Base-by-base conservation (phyloP, 2,797 vertebrate genomes). In the Gymnoscopelus braueri region DNA sequence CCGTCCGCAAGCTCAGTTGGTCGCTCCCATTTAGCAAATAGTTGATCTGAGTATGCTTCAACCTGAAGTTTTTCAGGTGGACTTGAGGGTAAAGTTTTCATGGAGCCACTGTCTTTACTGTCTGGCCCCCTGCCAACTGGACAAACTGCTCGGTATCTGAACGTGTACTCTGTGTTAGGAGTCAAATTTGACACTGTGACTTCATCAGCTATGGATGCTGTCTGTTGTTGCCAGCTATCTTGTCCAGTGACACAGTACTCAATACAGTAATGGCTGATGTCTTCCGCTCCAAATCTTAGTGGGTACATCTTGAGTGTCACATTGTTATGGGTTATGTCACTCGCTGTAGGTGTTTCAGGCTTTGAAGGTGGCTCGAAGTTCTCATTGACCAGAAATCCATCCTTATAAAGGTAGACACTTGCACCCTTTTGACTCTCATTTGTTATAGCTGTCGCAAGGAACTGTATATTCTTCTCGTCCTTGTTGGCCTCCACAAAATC, bases 71-170 rank as follows among this genome's bases (percentile, higher is more conserved):
- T 24, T 70, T 64, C 76, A 59, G 81, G 78, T 63, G 87, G 69
- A 12, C 75, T 61, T 39, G 72, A 80, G 0, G 84, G 71, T 59
- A 78, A 73, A 0, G 83, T 86, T 72, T 55, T 79, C 53, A 75
- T 59, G 12, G 54, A 2, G 5, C 57, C 73, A 49, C 5, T 66
- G 63, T 71, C 2, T 24, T 70, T 51, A 26, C 8, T 44, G 44
- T 63, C 60, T 15, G 77, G 83, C 0, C 82, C 79, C 4, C 80
- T 51, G 50, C 85, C 85, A 0, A 50, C 66, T 58, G 77, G 44
- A 62, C 75, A 80, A 65, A 80, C 78, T 10, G 87, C 87, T 67
- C 58, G 75, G 63, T 71, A 87, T 60, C 77, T 87, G 72, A 92
- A 80, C 71, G 54, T 53, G 7, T 90, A 89, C 29, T 74, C 59